Evolutionary conservation across 1,140 invertebrate genomes (phyloP).

Genomic region (Drosophila sp.): DNA sequence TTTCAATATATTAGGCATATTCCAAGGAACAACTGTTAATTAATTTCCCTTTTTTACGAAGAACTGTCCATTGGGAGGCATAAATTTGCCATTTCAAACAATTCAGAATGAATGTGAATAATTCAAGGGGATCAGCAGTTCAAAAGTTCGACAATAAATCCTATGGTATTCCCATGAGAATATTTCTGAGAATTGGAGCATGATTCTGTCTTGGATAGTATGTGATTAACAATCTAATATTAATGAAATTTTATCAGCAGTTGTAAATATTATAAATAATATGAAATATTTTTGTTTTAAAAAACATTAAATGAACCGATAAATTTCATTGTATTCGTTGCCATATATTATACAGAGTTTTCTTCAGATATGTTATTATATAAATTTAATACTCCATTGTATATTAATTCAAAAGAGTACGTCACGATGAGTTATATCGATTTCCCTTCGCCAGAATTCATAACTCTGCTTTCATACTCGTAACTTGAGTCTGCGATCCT

Average conservation of each 20-base stretch:
- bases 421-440: neutral
- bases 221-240: too few relatives aligned
- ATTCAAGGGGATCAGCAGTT: neutral
- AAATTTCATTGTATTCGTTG: too few relatives aligned
- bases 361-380: too few relatives aligned
- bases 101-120: neutral
- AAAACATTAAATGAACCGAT: too few relatives aligned
- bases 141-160: constrained; percentile 6
- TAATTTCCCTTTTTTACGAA: neutral
- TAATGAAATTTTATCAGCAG: too few relatives aligned
- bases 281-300: too few relatives aligned
- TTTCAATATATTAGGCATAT: neutral
- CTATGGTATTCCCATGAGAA: neutral
- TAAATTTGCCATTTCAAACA: neutral
- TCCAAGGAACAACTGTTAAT: constrained; percentile 4
- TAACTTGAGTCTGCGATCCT: neutral
- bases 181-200: too few relatives aligned
- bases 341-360: too few relatives aligned
- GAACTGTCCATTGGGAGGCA: constrained; percentile 4
- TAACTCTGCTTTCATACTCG: neutral
- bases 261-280: too few relatives aligned
- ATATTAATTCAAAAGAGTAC: neutral
- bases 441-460: neutral
- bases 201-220: too few relatives aligned
- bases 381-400: too few relatives aligned